phyloP scores from a whole-genome alignment of 2,113 vertebrate genomes.

The Upupa epops region DNA sequence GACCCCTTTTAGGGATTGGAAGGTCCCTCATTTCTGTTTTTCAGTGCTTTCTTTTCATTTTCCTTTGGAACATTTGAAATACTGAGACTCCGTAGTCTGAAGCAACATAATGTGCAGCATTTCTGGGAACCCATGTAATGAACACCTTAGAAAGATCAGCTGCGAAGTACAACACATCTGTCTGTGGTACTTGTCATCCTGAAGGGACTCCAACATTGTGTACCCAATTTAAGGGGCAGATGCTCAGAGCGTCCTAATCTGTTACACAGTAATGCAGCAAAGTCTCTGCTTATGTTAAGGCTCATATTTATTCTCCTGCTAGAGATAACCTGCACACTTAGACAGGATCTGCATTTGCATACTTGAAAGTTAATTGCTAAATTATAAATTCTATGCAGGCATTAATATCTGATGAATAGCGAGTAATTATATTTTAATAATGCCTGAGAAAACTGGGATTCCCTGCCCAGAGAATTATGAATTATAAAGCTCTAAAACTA shows the following conservation, averaged over 20 bases:
- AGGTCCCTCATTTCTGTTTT: not conserved
- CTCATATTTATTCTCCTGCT: constrained; percentile 16
- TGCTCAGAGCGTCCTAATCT: not conserved
- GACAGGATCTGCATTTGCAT: constrained; percentile 17
- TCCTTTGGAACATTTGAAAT: not conserved
- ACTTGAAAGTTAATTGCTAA: constrained; percentile 36
- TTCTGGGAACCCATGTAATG: not conserved
- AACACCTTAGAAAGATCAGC: not conserved
- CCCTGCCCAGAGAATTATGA: not conserved
- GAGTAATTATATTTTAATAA: constrained; percentile 44
- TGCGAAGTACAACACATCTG: not conserved
- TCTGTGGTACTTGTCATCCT: not conserved
- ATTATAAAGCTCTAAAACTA: not conserved
- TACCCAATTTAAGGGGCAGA: not conserved
- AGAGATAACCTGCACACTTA: not conserved
- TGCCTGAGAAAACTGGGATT: constrained; percentile 17
- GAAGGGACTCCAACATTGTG: not conserved
- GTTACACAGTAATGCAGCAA: not conserved
- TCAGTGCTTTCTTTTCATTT: not conserved
- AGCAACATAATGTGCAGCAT: not conserved
- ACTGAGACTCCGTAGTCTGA: not conserved
- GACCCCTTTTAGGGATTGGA: no score
- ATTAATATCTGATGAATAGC: constrained; percentile 20
- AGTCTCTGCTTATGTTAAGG: not conserved
- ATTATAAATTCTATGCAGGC: constrained; percentile 26